Evolutionary conservation across 2,888 invertebrate genomes (phyloP), one percentile per base, ranked within the genome.

Genomic region (Catocala sponsa): DNA sequence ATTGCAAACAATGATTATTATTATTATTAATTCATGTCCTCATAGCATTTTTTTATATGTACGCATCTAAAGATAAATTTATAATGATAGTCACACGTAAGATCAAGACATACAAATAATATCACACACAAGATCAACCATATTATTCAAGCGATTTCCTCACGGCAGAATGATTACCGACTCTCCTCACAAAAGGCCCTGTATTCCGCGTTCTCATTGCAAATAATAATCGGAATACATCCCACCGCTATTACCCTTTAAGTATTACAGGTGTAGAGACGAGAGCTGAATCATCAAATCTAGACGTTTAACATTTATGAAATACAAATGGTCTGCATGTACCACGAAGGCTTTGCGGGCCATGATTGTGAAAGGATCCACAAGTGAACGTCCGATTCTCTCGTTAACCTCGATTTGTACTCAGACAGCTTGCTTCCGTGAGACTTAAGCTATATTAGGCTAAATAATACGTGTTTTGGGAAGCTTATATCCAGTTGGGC

Each of bases 311-410:
- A 50, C 63, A 60, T 65, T 60, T 56, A 54, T 56, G 53, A 52
- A 64, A 63, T 54, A 59, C 33, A n/a, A 63, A 59, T 55, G 33
- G 46, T 62, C 51, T 63, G 55, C 53, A 59, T 61, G 56, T 43
- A 11, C 5, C 33, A 56, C 55, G 67, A 77, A 77, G 71, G 71
- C 51, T 77, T 54, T 32, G 44, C 52, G 35, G 44, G 11, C 55
- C 75, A 71, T 75, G 75, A 71, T 74, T 73, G 75, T 73, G 78
- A 77, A 77, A 75, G 76, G 76, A 70, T 63, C 6, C 67, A 42
- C 49, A 38, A 65, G 75, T 66, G 65, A 75, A 66, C 64, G 73
- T 72, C 66, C 70, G 63, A 73, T 65, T 61, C 51, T 68, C 65
- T 64, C 33, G 59, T 65, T 73, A 63, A 55, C 75, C 78, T 74